Evolutionary conservation across 2,113 vertebrate genomes (phyloP).

Genomic region (Apaloderma vittatum): DNA sequence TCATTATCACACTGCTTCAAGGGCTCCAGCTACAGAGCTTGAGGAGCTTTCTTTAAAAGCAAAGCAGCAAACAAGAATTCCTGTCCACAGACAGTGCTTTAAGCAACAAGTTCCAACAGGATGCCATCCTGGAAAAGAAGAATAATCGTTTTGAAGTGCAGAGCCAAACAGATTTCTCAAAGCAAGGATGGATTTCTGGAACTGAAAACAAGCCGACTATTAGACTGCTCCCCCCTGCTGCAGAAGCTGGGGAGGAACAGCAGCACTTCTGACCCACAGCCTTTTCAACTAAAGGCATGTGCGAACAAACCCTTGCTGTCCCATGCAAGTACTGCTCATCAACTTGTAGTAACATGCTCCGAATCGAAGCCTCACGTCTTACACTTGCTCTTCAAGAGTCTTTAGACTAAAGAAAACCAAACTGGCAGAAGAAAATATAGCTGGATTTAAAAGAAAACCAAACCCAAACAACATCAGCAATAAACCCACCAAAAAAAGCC

Average conservation of each 20-base stretch:
- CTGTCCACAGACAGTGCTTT: not conserved
- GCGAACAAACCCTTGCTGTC: fast-evolving
- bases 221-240: not conserved
- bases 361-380: not conserved
- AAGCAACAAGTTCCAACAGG: not conserved
- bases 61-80: not conserved
- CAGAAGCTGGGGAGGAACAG: not conserved
- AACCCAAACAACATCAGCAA: too few species aligned
- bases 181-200: fast-evolving
- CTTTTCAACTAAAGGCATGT: not conserved
- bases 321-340: too few species aligned
- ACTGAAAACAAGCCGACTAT: not conserved
- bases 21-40: not conserved
- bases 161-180: not conserved
- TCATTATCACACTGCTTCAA: not conserved
- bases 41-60: not conserved
- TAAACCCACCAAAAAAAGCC: too few species aligned
- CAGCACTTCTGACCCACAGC: not conserved
- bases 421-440: not conserved
- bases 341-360: not conserved
- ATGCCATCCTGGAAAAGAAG: not conserved
- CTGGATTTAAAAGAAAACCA: not conserved
- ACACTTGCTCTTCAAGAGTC: not conserved
- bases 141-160: not conserved
- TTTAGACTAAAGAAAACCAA: not conserved